Conservation (phyloP, 2,888 invertebrate species). For the Melanostoma mellinum region DNA sequence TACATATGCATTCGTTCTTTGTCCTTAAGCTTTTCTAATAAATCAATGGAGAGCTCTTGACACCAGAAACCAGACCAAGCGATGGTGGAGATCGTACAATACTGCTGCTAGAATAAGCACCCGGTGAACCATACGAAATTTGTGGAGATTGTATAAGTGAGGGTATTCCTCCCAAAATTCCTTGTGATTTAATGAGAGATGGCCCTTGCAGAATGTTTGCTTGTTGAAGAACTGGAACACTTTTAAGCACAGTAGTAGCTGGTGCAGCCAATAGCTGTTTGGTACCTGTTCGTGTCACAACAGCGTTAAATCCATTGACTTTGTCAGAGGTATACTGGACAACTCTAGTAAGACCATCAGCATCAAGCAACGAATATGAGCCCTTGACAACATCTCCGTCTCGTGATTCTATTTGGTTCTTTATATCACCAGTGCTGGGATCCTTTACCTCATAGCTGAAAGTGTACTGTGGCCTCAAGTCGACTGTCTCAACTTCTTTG, state of each 20-base stretch:
- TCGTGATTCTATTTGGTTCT: slow-evolving; percentile 39
- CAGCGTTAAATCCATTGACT: slow-evolving; percentile 74
- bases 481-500: slow-evolving; percentile 31
- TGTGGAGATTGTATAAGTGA: slow-evolving; percentile 8
- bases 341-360: slow-evolving; percentile 72
- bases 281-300: slow-evolving; percentile 56
- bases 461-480: slow-evolving; percentile 37
- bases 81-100: slow-evolving; percentile 1
- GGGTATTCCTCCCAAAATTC: slow-evolving; percentile 15
- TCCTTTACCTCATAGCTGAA: slow-evolving; percentile 43
- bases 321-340: slow-evolving; percentile 74
- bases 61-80: slow-evolving; percentile 14
- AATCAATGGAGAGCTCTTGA: slow-evolving; percentile 14
- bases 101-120: slow-evolving; percentile 25
- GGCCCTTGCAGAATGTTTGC: slow-evolving; percentile 25
- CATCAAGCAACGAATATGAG: slow-evolving; percentile 71
- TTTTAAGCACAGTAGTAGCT: slow-evolving; percentile 20
- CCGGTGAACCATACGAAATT: slow-evolving; percentile 4
- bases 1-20: neutral
- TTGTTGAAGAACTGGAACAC: slow-evolving; percentile 17
- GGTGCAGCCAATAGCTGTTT: slow-evolving; percentile 22
- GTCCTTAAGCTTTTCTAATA: slow-evolving; percentile 1
- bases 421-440: slow-evolving; percentile 35
- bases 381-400: slow-evolving; percentile 63
- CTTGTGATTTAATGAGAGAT: neutral